Conservation (phyloP, 2,797 vertebrate genomes). For the Ciconia nigra region DNA sequence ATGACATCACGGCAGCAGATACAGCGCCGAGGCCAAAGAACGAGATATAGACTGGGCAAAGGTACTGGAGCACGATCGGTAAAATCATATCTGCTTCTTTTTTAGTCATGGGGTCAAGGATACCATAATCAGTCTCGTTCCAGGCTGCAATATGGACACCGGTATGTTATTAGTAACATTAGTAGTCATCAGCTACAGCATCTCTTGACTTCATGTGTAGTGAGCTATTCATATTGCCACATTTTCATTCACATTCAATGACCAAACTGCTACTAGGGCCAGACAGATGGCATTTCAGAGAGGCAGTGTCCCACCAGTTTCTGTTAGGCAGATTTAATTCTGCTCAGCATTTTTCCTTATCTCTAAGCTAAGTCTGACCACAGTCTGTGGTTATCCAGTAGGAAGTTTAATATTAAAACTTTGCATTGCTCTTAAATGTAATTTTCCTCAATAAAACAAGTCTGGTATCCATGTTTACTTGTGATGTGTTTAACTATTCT, state of each 20-base stretch:
- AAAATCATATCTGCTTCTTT: constrained; percentile 95
- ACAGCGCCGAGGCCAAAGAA: constrained; percentile 96
- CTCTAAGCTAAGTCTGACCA: background rate
- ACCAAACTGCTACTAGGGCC: background rate
- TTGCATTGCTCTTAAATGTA: background rate
- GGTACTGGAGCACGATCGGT: constrained; percentile 93
- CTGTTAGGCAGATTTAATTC: background rate
- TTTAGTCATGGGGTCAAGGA: constrained; percentile 79
- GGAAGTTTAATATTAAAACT: background rate
- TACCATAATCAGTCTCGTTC: constrained; percentile 89
- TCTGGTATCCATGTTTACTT: background rate
- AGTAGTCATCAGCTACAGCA: background rate
- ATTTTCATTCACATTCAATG: background rate
- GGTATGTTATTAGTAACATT: background rate
- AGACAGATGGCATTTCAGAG: fast-evolving
- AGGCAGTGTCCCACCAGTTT: background rate
- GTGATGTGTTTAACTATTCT: background rate
- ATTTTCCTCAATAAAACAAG: background rate
- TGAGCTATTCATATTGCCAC: background rate
- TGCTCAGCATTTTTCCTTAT: background rate
- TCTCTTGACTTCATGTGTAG: background rate
- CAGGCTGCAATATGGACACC: constrained; percentile 80
- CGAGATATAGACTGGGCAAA: constrained; percentile 92
- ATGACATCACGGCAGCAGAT: constrained; percentile 98
- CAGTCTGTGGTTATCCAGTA: background rate